Conservation (phyloP, 2,888 invertebrate genomes). For the Stenichneumon culpator region DNA sequence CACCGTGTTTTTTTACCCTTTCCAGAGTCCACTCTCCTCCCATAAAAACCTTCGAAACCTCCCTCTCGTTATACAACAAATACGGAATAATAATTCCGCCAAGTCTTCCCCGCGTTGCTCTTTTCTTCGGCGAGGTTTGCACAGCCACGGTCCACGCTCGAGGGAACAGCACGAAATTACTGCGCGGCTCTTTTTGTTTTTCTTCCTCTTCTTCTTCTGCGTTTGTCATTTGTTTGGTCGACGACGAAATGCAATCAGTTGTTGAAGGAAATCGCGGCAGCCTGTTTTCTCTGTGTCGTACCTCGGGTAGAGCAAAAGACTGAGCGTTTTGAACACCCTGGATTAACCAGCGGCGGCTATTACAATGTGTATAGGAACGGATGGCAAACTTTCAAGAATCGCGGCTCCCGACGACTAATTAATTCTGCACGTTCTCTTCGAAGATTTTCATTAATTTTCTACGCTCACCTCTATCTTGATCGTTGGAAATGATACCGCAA, state of each 20-base stretch:
- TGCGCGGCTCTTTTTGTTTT: slow-evolving; percentile 27
- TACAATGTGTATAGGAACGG: slow-evolving; percentile 16
- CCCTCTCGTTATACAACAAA: slow-evolving; percentile 55
- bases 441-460: slow-evolving; percentile 21
- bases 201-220: slow-evolving; percentile 54
- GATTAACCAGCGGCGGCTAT: slow-evolving; percentile 14
- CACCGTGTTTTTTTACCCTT: slow-evolving; percentile 17
- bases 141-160: slow-evolving; percentile 11
- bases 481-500: neutral
- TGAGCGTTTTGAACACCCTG: neutral
- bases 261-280: slow-evolving; percentile 72
- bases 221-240: slow-evolving; percentile 81
- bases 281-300: slow-evolving; percentile 9
- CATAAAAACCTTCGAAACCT: slow-evolving; percentile 53
- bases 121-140: slow-evolving; percentile 62
- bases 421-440: slow-evolving; percentile 11
- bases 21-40: slow-evolving; percentile 12
- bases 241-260: slow-evolving; percentile 77
- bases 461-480: slow-evolving; percentile 3
- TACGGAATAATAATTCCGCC: slow-evolving; percentile 69
- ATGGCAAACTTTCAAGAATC: slow-evolving; percentile 45
- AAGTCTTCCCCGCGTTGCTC: slow-evolving; percentile 70
- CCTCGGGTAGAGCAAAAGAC: neutral
- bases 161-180: slow-evolving; percentile 64
- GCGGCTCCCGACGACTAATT: slow-evolving; percentile 33